Evolutionary conservation across 2,113 vertebrate species (phyloP), one percentile per base, ranked within the genome.

Genomic region (Austrofundulus limnaeus): DNA sequence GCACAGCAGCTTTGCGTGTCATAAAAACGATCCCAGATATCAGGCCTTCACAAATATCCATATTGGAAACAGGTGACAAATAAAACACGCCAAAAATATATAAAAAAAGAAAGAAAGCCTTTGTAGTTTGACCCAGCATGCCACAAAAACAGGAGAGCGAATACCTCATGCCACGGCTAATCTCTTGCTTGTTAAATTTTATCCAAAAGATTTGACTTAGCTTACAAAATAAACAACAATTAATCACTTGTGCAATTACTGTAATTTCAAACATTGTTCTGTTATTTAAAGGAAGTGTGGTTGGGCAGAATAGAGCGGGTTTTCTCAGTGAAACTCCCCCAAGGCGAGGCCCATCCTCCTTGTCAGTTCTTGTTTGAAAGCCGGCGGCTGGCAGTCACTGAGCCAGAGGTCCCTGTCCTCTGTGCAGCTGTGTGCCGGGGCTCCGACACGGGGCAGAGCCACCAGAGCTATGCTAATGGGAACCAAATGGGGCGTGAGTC

Each of bases 51-150:
- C 81, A 69, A 34, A 75, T 78, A 81, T 90, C 88, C 87, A 89
- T 90, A 92, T 91, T 90, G 86, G 76, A 90, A 91, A 80, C 91
- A 91, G 87, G 90, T 90, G 91, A 91, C 91, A 89, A 88, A 90
- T 90, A 87, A 89, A 86, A 81, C 66, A 80, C 17, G 54, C 58
- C 6, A 62, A 78, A 87, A 78, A 70, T 84, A 83, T 17, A 51
- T 7, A 20, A 20, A 20, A 2, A 46, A 46, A 80, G 81, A n/a
- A n/a, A n/a, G n/a, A 78, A 78, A 75, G 82, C 46, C 89, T 90
- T 87, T 90, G 89, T 88, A 88, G 87, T 87, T 51, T 23, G 66
- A 75, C 81, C 57, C 77, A 73, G 83, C 77, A 69, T 57, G 79
- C 86, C 63, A 80, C 80, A 65, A 81, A 82, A 77, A 76, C 75